phyloP scores from a whole-genome alignment of 2,113 vertebrate genomes.

The Noctilio leporinus region DNA sequence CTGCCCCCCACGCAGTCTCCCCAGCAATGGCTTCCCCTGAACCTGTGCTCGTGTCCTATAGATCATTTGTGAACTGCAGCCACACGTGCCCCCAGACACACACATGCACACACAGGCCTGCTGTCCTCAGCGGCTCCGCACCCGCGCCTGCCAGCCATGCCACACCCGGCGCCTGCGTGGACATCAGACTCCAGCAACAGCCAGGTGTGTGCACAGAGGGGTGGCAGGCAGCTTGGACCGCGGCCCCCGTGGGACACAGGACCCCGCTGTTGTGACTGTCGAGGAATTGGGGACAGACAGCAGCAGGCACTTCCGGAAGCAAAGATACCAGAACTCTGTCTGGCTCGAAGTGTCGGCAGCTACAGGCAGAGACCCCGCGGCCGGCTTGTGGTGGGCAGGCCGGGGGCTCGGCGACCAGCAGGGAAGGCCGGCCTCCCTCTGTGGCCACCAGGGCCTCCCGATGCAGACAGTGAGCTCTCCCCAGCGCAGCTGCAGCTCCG shows the following conservation, averaged over 20 bases:
- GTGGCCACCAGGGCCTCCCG: background rate
- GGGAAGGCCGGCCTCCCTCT: slow-evolving; percentile 45
- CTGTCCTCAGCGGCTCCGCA: background rate
- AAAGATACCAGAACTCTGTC: background rate
- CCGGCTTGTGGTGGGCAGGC: too few relatives aligned
- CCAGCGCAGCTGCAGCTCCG: background rate
- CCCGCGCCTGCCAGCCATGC: too few relatives aligned
- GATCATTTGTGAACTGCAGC: background rate
- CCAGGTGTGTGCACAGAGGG: background rate
- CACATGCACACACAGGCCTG: background rate
- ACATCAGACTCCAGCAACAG: background rate
- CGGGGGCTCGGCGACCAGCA: too few relatives aligned
- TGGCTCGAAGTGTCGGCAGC: too few relatives aligned
- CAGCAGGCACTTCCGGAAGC: background rate
- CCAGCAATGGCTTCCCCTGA: background rate
- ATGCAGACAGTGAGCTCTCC: slow-evolving; percentile 1
- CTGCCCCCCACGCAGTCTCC: background rate
- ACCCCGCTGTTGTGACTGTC: background rate
- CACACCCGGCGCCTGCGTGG: background rate
- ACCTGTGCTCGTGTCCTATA: background rate
- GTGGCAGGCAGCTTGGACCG: background rate
- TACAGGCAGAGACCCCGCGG: too few relatives aligned
- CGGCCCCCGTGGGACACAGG: too few relatives aligned
- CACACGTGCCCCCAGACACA: background rate
- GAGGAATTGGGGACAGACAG: background rate